Percentiles rank a stretch among this genome's conserved stretches.
Evolutionary conservation across 2,888 invertebrate genomes (phyloP).

Genomic region (Synanthedon formicaeformis): DNA sequence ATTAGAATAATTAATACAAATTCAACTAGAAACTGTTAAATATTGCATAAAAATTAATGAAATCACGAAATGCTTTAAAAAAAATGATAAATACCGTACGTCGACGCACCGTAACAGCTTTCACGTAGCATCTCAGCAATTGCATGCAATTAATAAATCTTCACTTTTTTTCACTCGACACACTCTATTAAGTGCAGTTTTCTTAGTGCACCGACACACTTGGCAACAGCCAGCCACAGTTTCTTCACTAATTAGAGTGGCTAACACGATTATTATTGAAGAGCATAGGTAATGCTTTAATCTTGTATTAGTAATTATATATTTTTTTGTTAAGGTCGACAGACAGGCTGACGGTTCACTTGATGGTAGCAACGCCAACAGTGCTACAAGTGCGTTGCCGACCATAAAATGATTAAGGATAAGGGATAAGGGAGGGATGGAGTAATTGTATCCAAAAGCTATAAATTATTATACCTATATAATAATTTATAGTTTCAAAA

Average conservation of each 20-base stretch:
- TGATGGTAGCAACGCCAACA: too few relatives aligned
- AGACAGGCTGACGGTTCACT: too few relatives aligned
- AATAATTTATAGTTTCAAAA: too few relatives aligned
- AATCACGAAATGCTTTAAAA: neutral
- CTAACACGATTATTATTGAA: neutral
- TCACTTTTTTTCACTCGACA: conserved; percentile 47
- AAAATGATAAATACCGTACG: conserved; percentile 28
- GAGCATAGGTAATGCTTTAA: too few relatives aligned
- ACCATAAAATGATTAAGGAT: too few relatives aligned
- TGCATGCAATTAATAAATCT: conserved; percentile 56
- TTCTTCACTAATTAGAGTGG: conserved; percentile 37
- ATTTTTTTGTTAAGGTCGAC: too few relatives aligned
- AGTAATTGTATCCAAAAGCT: too few relatives aligned
- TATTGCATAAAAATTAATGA: neutral
- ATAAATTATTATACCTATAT: too few relatives aligned
- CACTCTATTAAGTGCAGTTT: conserved; percentile 57
- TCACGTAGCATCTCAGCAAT: conserved; percentile 54
- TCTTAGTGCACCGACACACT: conserved; percentile 34
- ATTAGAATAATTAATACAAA: neutral
- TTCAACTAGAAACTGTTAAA: neutral
- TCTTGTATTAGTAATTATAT: too few relatives aligned
- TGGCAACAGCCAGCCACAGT: conserved; percentile 19
- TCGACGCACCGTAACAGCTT: conserved; percentile 56
- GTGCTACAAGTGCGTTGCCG: too few relatives aligned
- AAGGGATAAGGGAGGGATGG: too few relatives aligned